Percentiles rank a stretch among this genome's conserved stretches.
Evolutionary conservation across 1,140 invertebrate genomes (phyloP).

Genomic region (Augochlora pura): DNA sequence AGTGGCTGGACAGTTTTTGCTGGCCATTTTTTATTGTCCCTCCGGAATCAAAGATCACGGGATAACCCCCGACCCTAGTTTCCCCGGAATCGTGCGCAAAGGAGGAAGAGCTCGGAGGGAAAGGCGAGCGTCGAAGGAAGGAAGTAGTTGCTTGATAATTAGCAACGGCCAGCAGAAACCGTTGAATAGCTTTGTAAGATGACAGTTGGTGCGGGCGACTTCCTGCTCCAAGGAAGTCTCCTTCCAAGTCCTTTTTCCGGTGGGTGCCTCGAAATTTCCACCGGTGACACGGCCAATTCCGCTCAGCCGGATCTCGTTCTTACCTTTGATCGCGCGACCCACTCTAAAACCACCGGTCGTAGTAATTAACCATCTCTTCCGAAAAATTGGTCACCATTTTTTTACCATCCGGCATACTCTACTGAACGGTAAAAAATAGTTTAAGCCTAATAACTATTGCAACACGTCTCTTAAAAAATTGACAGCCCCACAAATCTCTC

Average conservation of each 20-base stretch:
- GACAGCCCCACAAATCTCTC: too few relatives aligned
- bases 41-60: too few relatives aligned
- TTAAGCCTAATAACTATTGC: too few relatives aligned
- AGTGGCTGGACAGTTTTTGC: too few relatives aligned
- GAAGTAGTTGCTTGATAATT: conserved; percentile 54
- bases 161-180: conserved; percentile 40
- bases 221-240: conserved; percentile 44
- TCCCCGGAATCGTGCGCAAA: neutral
- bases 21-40: too few relatives aligned
- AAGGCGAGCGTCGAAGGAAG: conserved; percentile 24
- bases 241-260: conserved; percentile 53
- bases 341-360: neutral
- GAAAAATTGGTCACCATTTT: too few relatives aligned
- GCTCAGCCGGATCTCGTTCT: conserved; percentile 13
- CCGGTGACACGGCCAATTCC: conserved; percentile 24
- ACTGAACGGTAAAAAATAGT: too few relatives aligned
- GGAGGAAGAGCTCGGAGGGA: conserved; percentile 6
- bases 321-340: neutral
- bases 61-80: neutral
- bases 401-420: too few relatives aligned
- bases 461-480: too few relatives aligned
- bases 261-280: conserved; percentile 45
- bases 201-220: conserved; percentile 40
- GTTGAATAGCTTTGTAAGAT: conserved; percentile 45
- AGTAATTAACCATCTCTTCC: too few relatives aligned